Conservation (phyloP, 2,888 invertebrate species). For the Pollenia labialis region DNA sequence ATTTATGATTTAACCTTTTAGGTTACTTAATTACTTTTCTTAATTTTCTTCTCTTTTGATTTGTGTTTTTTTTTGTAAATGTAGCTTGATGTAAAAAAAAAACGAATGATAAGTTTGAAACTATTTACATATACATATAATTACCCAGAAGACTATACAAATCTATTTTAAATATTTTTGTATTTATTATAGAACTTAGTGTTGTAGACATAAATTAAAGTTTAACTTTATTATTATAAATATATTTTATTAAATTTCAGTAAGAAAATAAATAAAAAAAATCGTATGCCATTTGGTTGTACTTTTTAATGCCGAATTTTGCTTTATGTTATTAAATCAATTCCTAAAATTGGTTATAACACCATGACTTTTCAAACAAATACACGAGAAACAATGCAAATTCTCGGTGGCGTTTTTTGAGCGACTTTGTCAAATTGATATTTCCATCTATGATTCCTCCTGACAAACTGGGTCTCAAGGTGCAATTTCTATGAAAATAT, state of each 20-base stretch:
- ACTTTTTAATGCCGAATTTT: no score
- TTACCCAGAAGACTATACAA: not conserved
- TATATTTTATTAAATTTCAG: not conserved
- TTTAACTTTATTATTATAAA: constrained; percentile 2
- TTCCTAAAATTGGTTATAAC: no score
- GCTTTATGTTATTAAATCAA: no score
- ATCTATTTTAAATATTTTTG: constrained; percentile 1
- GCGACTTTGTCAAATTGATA: no score
- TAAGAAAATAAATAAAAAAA: not conserved
- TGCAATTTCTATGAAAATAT: no score
- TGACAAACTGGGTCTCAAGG: no score
- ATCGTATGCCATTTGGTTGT: not conserved
- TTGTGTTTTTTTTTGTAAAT: not conserved
- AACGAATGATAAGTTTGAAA: constrained; percentile 6
- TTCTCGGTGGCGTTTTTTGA: no score
- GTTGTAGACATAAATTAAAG: not conserved
- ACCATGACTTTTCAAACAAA: no score
- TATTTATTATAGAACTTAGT: not conserved
- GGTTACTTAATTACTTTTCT: not conserved
- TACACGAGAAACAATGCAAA: no score
- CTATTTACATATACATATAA: not conserved
- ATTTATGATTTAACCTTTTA: not conserved
- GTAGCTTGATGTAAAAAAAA: not conserved
- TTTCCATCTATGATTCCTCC: no score
- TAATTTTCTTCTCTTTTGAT: not conserved